A percentile compares a stretch with the other conserved stretches of the same genome.
Evolutionary conservation across 2,888 invertebrate species (phyloP).

Genomic region (Leptarthrus brevirostris): DNA sequence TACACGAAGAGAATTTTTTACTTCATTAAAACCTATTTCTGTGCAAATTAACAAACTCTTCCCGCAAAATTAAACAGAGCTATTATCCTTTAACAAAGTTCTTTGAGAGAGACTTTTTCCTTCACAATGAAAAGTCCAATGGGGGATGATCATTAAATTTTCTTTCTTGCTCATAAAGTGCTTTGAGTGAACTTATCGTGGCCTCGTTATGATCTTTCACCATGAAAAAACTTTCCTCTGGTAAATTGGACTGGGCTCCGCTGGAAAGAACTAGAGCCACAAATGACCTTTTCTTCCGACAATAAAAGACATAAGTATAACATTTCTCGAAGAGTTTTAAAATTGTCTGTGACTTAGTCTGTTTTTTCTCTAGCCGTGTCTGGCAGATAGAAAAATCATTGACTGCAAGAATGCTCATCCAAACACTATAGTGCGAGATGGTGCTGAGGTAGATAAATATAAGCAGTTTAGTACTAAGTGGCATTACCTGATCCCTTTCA

Average conservation of each 20-base stretch:
- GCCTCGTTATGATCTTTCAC: constrained; percentile 21
- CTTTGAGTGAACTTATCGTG: constrained; percentile 35
- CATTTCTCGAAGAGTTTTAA: background rate
- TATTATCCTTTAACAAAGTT: constrained; percentile 17
- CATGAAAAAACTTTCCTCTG: constrained; percentile 30
- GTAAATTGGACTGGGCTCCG: constrained; percentile 33
- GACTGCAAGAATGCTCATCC: background rate
- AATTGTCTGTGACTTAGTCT: constrained; percentile 37
- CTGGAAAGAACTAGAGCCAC: constrained; percentile 25
- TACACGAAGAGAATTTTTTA: background rate
- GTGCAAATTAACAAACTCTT: constrained; percentile 21
- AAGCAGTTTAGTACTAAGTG: constrained; percentile 5
- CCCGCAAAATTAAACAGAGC: constrained; percentile 16
- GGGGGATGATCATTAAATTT: constrained; percentile 29
- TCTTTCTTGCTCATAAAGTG: constrained; percentile 21
- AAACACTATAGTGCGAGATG: background rate
- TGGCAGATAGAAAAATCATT: background rate
- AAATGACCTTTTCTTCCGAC: constrained; percentile 23
- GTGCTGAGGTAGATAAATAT: too few species aligned
- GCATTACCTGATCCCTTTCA: constrained; percentile 5
- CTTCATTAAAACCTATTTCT: constrained; percentile 29
- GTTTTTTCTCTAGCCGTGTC: constrained; percentile 24
- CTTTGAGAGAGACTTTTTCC: background rate
- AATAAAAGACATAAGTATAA: background rate
- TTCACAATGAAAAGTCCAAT: constrained; percentile 1